Evolutionary conservation across 2,797 vertebrate genomes (phyloP).

Genomic region (Silurus aristotelis): DNA sequence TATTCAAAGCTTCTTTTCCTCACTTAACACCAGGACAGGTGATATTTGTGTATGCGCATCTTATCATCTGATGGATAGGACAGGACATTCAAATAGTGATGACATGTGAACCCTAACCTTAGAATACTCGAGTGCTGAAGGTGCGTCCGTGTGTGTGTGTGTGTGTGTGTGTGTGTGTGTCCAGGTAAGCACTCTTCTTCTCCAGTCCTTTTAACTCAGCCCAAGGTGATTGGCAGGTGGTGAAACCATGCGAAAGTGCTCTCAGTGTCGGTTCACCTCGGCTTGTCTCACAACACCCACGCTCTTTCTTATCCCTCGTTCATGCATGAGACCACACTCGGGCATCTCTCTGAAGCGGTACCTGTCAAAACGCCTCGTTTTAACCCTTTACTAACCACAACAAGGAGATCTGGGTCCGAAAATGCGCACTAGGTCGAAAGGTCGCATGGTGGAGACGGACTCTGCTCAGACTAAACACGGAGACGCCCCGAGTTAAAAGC

Average conservation of each 20-base stretch:
- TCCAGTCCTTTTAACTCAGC: constrained; percentile 44
- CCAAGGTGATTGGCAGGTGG: constrained; percentile 65
- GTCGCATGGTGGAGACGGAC: constrained; percentile 20
- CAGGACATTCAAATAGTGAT: constrained; percentile 33
- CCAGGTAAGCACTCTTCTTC: constrained; percentile 17
- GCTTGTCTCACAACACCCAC: constrained; percentile 59
- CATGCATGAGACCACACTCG: constrained; percentile 52
- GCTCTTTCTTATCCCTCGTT: constrained; percentile 48
- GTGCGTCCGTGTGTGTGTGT: constrained; percentile 24
- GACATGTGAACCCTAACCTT: constrained; percentile 41
- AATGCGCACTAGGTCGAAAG: constrained; percentile 33
- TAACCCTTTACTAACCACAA: constrained; percentile 17
- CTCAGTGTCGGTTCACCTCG: constrained; percentile 67
- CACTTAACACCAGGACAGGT: constrained; percentile 54
- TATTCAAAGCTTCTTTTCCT: constrained; percentile 31
- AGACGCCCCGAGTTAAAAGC: constrained; percentile 43
- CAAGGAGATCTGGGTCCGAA: neutral
- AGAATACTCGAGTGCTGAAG: neutral
- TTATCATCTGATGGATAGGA: constrained; percentile 41
- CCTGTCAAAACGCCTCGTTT: constrained; percentile 30
- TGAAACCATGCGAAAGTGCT: constrained; percentile 70
- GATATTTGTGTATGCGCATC: constrained; percentile 57
- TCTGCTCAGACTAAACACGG: constrained; percentile 51
- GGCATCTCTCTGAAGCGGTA: constrained; percentile 45
- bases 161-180: constrained; percentile 42